These are phyloP conservation scores for Campoletis sonorensis DNA, from an alignment of 1,140 invertebrate species.

Conservation along the genomic window DNA sequence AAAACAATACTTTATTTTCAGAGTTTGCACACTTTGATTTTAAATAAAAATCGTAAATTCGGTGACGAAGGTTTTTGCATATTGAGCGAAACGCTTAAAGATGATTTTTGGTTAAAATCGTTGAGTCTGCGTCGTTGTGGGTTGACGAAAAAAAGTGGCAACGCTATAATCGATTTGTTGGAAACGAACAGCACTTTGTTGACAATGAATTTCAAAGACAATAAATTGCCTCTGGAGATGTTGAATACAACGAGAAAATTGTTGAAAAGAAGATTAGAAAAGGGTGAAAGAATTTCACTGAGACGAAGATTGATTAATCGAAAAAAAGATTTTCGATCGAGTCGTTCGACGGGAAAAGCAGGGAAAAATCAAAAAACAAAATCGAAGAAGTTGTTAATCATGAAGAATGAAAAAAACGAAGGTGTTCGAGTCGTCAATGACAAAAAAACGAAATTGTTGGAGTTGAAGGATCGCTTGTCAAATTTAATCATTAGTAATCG, in stretches of 20 bases:
- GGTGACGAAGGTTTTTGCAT: constrained; percentile 46
- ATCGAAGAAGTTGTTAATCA: constrained; percentile 48
- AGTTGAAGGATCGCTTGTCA: constrained; percentile 52
- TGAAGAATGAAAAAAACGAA: constrained; percentile 40
- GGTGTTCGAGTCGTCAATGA: constrained; percentile 27
- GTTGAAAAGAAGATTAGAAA: constrained; percentile 43
- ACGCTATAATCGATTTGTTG: constrained; percentile 47
- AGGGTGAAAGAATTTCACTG: constrained; percentile 32
- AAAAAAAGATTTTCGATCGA: constrained; percentile 25
- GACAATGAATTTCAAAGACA: constrained; percentile 52
- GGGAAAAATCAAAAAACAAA: background rate
- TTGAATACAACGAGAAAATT: constrained; percentile 42
- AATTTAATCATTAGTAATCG: constrained; percentile 23
- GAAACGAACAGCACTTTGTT: constrained; percentile 50
- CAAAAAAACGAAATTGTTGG: constrained; percentile 53
- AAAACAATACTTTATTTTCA: background rate
- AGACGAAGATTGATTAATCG: constrained; percentile 44
- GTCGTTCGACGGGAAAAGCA: constrained; percentile 45
- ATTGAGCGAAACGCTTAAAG: constrained; percentile 47
- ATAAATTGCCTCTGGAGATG: constrained; percentile 51
- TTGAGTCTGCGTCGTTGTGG: constrained; percentile 55
- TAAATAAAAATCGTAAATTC: constrained; percentile 55
- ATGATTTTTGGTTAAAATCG: constrained; percentile 55
- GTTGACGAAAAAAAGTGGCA: constrained; percentile 48
- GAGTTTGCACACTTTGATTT: constrained; percentile 54